Evolutionary conservation across 2,888 invertebrate genomes (phyloP).

Genomic region (Athalia cordata): DNA sequence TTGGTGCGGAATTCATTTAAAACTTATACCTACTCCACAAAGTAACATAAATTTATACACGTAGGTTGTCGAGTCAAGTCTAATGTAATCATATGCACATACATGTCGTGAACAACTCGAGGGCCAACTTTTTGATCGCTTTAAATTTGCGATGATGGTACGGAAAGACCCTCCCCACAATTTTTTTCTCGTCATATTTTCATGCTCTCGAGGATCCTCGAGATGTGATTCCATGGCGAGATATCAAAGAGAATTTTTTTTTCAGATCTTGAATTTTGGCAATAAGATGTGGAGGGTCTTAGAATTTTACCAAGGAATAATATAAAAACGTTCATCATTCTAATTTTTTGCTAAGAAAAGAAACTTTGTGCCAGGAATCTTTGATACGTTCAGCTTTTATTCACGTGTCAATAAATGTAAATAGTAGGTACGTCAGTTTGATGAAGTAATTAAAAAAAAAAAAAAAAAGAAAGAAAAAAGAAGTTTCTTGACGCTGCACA

Average conservation of each 20-base stretch:
- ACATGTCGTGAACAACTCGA: neutral
- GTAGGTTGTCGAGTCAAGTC: too few relatives aligned
- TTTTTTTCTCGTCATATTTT: neutral
- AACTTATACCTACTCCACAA: conserved; percentile 7
- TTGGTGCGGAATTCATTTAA: neutral
- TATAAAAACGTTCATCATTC: too few relatives aligned
- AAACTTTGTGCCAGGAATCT: too few relatives aligned
- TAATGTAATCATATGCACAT: neutral
- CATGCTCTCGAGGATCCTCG: neutral
- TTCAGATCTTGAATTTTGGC: too few relatives aligned
- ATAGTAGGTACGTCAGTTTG: neutral
- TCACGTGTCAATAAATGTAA: neutral
- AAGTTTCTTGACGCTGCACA: neutral
- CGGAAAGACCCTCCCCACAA: neutral
- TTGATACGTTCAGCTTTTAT: too few relatives aligned
- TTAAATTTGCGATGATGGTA: neutral
- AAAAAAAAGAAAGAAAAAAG: neutral
- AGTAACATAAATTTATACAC: neutral
- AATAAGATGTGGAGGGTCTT: too few relatives aligned
- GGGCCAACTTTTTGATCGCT: neutral
- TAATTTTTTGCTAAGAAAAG: too few relatives aligned
- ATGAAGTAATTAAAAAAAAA: neutral
- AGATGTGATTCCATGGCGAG: neutral
- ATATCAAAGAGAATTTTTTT: neutral
- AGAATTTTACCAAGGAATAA: too few relatives aligned